Conservation (phyloP, 2,888 invertebrate genomes). For the Anticlea derivata region DNA sequence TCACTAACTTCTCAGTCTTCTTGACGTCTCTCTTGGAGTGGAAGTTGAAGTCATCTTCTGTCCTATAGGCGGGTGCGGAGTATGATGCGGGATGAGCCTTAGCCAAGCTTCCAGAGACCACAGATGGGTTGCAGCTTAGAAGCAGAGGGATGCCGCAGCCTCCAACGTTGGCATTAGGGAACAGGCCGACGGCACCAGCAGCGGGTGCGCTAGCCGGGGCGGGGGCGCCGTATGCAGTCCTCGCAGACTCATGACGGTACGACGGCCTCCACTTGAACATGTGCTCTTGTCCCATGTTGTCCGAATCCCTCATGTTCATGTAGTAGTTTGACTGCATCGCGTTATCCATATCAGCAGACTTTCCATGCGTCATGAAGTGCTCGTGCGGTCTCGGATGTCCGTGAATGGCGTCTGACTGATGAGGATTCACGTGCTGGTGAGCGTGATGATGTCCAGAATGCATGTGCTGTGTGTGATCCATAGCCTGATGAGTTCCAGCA, state of each 20-base stretch:
- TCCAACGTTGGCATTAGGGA: slow-evolving; percentile 69
- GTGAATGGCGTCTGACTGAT: slow-evolving; percentile 21
- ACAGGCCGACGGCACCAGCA: slow-evolving; percentile 60
- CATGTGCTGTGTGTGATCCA: slow-evolving; percentile 20
- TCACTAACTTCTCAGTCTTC: slow-evolving; percentile 38
- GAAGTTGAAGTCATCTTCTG: slow-evolving; percentile 57
- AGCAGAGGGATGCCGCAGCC: slow-evolving; percentile 70
- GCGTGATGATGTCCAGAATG: slow-evolving; percentile 34
- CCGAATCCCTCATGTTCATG: slow-evolving; percentile 54
- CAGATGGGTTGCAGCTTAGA: slow-evolving; percentile 72
- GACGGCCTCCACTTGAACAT: slow-evolving; percentile 53
- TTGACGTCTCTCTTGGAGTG: slow-evolving; percentile 66
- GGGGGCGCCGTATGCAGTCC: slow-evolving; percentile 52
- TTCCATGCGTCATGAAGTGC: slow-evolving; percentile 42
- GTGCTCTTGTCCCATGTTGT: slow-evolving; percentile 41
- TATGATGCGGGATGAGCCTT: slow-evolving; percentile 54
- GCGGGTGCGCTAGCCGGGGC: slow-evolving; percentile 31
- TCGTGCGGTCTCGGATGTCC: slow-evolving; percentile 27
- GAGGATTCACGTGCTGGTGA: slow-evolving; percentile 24
- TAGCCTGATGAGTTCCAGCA: slow-evolving; percentile 23
- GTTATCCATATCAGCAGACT: slow-evolving; percentile 49
- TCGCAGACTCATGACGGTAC: slow-evolving; percentile 46
- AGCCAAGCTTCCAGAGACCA: slow-evolving; percentile 65
- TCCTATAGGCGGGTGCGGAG: slow-evolving; percentile 57
- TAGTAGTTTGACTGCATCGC: slow-evolving; percentile 26